These are phyloP conservation scores for Hesperophylax magnus DNA, from an alignment of 1,140 invertebrate genomes.

Conservation along the genomic window DNA sequence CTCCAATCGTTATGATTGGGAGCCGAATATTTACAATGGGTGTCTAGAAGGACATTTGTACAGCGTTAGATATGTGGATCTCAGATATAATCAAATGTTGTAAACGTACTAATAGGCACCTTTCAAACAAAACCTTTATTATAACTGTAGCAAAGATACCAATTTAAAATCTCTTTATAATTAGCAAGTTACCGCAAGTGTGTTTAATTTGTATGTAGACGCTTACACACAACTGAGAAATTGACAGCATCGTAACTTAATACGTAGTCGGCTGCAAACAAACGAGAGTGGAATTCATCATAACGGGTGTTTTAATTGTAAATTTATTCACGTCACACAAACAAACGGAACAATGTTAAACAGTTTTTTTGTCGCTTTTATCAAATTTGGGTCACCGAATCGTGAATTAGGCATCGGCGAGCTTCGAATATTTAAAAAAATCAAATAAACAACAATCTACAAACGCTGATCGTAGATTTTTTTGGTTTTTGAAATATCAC, in stretches of 20 bases:
- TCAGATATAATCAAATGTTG: constrained; percentile 29
- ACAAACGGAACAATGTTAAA: constrained; percentile 15
- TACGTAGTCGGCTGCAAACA: constrained; percentile 12
- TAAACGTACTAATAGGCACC: neutral
- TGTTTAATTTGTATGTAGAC: no score
- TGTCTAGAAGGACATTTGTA: constrained; percentile 15
- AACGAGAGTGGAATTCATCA: constrained; percentile 23
- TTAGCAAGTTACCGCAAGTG: no score
- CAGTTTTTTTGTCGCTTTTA: neutral
- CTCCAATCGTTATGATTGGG: constrained; percentile 22
- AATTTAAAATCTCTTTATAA: no score
- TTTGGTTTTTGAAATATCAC: no score
- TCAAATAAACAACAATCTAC: no score
- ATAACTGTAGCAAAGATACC: no score
- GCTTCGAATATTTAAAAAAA: no score
- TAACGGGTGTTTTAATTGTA: constrained; percentile 40
- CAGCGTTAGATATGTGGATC: neutral
- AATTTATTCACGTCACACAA: constrained; percentile 37
- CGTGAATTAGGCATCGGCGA: no score
- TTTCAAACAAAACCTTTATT: neutral
- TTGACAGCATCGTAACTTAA: constrained; percentile 9
- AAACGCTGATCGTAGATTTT: no score
- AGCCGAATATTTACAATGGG: constrained; percentile 1
- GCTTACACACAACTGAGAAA: constrained; percentile 16
- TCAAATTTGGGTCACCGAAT: constrained; percentile 23